Evolutionary conservation across 1,140 invertebrate genomes (phyloP).

Genomic region (Hylaeus anthracinus): DNA sequence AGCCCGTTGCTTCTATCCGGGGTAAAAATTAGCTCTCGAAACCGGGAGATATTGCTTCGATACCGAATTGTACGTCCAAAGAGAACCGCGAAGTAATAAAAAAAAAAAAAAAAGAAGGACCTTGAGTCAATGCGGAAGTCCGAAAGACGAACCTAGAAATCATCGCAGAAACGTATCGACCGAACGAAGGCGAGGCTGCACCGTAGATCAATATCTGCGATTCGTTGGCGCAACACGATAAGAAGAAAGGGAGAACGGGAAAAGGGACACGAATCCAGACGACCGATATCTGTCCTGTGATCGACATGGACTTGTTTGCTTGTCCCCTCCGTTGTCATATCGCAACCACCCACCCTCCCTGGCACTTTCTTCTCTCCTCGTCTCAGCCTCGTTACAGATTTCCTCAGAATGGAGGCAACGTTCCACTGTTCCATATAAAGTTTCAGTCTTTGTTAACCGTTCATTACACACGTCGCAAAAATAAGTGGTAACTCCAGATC

Average conservation of each 20-base stretch:
- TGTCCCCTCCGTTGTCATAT: neutral
- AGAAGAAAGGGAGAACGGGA: neutral
- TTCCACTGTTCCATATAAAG: neutral
- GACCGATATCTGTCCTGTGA: neutral
- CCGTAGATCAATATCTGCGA: neutral
- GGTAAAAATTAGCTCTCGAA: too few species aligned
- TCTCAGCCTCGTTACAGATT: neutral
- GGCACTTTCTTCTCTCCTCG: too few species aligned
- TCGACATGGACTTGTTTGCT: neutral
- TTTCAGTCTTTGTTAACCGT: neutral
- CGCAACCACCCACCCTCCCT: neutral
- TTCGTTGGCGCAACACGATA: neutral
- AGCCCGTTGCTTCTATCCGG: too few species aligned
- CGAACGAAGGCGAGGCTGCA: neutral
- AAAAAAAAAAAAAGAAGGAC: too few species aligned
- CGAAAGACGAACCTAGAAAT: neutral
- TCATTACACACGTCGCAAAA: too few species aligned
- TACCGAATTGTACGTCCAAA: too few species aligned
- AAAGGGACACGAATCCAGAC: neutral
- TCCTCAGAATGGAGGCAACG: neutral
- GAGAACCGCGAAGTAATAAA: too few species aligned
- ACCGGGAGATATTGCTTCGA: too few species aligned
- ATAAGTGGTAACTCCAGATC: too few species aligned
- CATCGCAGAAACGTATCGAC: neutral
- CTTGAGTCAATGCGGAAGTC: neutral